Conservation (phyloP, 1,140 invertebrate species). For the Philopotamus ludificatus region DNA sequence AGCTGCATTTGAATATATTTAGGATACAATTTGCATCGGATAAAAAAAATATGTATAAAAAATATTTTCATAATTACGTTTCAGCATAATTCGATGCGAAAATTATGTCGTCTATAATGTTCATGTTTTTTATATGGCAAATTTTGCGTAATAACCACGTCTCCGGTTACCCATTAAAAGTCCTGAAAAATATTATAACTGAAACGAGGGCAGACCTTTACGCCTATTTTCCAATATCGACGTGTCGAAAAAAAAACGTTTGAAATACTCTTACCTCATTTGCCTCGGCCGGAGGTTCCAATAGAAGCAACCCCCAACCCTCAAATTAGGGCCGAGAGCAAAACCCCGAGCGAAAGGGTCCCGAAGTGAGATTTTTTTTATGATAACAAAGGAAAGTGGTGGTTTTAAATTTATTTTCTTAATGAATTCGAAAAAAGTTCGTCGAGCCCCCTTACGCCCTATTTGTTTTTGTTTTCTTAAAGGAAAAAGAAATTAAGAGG, state of each 20-base stretch:
- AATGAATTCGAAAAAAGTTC: conserved; percentile 27
- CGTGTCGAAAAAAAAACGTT: background rate
- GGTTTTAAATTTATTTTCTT: conserved; percentile 28
- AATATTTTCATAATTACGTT: no score
- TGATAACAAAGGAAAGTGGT: conserved; percentile 24
- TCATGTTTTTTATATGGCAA: background rate
- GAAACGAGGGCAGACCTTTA: background rate
- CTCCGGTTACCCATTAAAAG: background rate
- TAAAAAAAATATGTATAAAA: no score
- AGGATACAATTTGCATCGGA: no score
- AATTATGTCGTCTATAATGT: background rate
- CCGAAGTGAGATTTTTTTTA: conserved; percentile 12
- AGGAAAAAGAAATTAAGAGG: conserved; percentile 17
- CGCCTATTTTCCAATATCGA: background rate
- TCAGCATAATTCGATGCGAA: no score
- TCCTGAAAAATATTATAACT: background rate
- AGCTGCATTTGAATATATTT: no score
- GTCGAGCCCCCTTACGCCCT: background rate
- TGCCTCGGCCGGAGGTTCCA: conserved; percentile 8
- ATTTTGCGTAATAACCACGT: no score
- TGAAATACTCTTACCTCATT: conserved; percentile 18
- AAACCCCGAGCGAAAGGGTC: background rate
- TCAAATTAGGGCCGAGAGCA: background rate
- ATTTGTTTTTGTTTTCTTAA: conserved; percentile 15
- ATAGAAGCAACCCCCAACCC: background rate